Percentiles rank a stretch among this genome's conserved stretches.
Evolutionary conservation across 2,888 invertebrate genomes (phyloP).

Genomic region (Orthonevra nobilis): DNA sequence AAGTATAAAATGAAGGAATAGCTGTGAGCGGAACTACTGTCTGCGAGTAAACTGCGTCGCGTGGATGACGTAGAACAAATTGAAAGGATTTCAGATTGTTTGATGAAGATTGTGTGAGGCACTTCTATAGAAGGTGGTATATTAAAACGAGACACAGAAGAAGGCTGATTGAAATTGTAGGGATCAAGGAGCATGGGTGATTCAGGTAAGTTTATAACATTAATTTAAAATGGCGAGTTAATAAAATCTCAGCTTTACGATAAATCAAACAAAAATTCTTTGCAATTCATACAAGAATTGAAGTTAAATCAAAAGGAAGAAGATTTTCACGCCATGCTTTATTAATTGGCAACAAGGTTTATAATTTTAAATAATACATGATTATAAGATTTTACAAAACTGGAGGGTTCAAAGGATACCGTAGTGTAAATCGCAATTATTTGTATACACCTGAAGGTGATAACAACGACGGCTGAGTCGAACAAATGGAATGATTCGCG

Average conservation of each 20-base stretch:
- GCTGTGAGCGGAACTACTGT: constrained; percentile 21
- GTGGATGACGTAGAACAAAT: constrained; percentile 30
- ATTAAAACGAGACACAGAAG: constrained; percentile 3
- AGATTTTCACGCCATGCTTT: no score
- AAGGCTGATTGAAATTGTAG: not conserved
- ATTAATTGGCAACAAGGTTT: no score
- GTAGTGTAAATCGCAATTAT: no score
- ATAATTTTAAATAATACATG: no score
- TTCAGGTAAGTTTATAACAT: constrained; percentile 77
- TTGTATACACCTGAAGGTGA: no score
- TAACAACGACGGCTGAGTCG: no score
- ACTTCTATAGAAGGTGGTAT: constrained; percentile 10
- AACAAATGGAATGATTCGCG: no score
- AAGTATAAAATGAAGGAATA: constrained; percentile 23
- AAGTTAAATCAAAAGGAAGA: no score
- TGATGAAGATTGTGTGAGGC: constrained; percentile 41
- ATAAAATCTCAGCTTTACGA: constrained; percentile 7
- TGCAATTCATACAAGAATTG: no score
- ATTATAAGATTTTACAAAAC: no score
- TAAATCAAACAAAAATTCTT: not conserved
- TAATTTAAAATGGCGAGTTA: not conserved
- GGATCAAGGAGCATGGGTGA: constrained; percentile 74
- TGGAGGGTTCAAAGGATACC: no score
- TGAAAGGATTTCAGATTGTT: constrained; percentile 36
- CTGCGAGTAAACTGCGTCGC: constrained; percentile 43